These are phyloP conservation scores for Leptodactylus fallax DNA, from an alignment of 2,797 vertebrate genomes.

Conservation along the genomic window DNA sequence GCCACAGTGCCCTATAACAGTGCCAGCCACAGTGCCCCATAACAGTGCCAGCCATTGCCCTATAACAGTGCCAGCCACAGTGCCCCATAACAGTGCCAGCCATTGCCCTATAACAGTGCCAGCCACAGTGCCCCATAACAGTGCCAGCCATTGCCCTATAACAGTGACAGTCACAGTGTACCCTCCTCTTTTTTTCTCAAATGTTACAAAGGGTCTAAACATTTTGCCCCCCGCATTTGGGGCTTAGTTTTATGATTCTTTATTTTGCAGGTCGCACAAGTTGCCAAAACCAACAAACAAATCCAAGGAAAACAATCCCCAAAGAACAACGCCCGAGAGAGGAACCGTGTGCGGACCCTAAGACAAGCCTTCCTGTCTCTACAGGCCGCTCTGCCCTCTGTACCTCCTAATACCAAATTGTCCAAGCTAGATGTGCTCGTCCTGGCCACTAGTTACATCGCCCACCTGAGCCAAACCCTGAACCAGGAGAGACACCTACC, in stretches of 20 bases:
- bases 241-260: not conserved
- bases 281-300: slow-evolving; percentile 29
- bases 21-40: too few relatives aligned
- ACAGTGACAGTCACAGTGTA: too few relatives aligned
- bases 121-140: too few relatives aligned
- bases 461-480: slow-evolving; percentile 82
- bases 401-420: slow-evolving; percentile 88
- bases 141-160: too few relatives aligned
- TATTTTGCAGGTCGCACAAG: slow-evolving; percentile 15
- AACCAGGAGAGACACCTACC: slow-evolving; percentile 73
- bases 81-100: too few relatives aligned
- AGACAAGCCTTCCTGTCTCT: slow-evolving; percentile 86
- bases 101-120: too few relatives aligned
- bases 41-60: too few relatives aligned
- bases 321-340: slow-evolving; percentile 82
- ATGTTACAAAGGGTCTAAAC: too few relatives aligned
- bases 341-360: slow-evolving; percentile 82
- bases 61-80: too few relatives aligned
- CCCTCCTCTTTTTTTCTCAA: too few relatives aligned
- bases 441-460: slow-evolving; percentile 88
- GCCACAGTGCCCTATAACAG: too few relatives aligned
- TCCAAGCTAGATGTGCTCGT: slow-evolving; percentile 88
- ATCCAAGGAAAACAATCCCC: slow-evolving; percentile 76
- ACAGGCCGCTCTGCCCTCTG: slow-evolving; percentile 85
- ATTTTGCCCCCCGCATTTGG: too few relatives aligned